Percentiles rank a stretch among this genome's conserved stretches.
phyloP scores from a whole-genome alignment of 2,888 invertebrate genomes.

The Nemurella pictetii region DNA sequence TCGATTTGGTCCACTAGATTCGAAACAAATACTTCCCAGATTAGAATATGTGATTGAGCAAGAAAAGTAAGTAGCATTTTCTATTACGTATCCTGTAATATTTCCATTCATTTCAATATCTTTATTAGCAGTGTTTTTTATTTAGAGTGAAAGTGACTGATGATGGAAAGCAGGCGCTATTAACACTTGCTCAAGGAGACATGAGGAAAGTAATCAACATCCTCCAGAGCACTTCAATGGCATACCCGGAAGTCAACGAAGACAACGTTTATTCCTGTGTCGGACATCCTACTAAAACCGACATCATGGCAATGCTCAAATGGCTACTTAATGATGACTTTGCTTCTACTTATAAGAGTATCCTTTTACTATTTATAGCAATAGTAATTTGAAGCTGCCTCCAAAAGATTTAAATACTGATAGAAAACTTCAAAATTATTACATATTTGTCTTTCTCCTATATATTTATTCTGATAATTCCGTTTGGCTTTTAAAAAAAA shows the following conservation, averaged over 20 bases:
- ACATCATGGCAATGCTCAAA: slow-evolving; percentile 85
- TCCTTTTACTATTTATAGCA: slow-evolving; percentile 54
- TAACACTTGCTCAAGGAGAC: slow-evolving; percentile 91
- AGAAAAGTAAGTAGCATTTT: slow-evolving; percentile 72
- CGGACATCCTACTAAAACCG: slow-evolving; percentile 89
- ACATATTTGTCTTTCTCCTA: no score
- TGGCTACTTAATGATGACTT: slow-evolving; percentile 83
- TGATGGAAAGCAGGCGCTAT: slow-evolving; percentile 86
- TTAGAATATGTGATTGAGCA: slow-evolving; percentile 79
- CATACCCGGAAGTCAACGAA: slow-evolving; percentile 85
- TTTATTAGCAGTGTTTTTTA: not conserved
- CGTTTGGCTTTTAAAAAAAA: no score
- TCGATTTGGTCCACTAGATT: slow-evolving; percentile 87
- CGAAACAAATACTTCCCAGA: slow-evolving; percentile 86
- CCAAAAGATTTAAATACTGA: not conserved
- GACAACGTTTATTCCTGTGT: slow-evolving; percentile 94
- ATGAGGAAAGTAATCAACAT: slow-evolving; percentile 98
- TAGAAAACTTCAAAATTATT: no score
- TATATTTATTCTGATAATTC: no score
- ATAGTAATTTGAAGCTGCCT: no score
- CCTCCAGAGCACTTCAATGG: slow-evolving; percentile 93
- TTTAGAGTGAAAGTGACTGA: slow-evolving; percentile 71
- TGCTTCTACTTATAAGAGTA: slow-evolving; percentile 75
- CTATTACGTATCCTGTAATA: not conserved
- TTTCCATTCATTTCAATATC: not conserved